A percentile compares a stretch with the other conserved stretches of the same genome.
phyloP scores from a whole-genome alignment of 2,888 invertebrate species.

The Spialia ferax region DNA sequence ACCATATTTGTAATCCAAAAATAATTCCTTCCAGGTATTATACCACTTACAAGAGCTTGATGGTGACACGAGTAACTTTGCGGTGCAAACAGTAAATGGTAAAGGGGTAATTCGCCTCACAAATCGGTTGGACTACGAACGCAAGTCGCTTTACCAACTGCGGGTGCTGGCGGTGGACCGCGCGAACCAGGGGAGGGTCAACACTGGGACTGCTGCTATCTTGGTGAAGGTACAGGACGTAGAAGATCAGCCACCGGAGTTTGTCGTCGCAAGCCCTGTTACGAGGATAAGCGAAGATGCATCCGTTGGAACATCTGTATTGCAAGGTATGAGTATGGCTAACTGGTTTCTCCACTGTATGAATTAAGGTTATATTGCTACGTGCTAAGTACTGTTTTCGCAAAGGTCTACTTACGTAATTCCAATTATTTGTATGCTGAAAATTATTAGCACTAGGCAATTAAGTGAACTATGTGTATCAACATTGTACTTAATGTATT shows the following conservation, averaged over 20 bases:
- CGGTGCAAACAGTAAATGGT: slow-evolving; percentile 93
- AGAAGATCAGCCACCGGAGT: slow-evolving; percentile 97
- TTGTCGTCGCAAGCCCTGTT: slow-evolving; percentile 95
- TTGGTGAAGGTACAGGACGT: slow-evolving; percentile 94
- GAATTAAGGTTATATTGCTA: too few species aligned
- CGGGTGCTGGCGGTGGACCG: slow-evolving; percentile 94
- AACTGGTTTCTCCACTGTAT: too few species aligned
- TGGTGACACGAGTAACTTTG: slow-evolving; percentile 91
- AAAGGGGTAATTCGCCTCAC: slow-evolving; percentile 93
- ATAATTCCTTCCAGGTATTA: slow-evolving; percentile 87
- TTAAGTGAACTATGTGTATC: too few species aligned
- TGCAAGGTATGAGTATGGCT: slow-evolving; percentile 90
- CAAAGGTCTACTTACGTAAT: too few species aligned
- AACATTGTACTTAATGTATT: too few species aligned
- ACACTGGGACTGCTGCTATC: slow-evolving; percentile 96
- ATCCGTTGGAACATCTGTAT: slow-evolving; percentile 92
- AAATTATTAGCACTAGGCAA: too few species aligned
- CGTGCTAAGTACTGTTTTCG: too few species aligned
- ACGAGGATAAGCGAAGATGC: slow-evolving; percentile 95
- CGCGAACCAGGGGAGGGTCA: slow-evolving; percentile 93
- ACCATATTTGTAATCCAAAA: too few species aligned
- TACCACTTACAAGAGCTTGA: slow-evolving; percentile 95
- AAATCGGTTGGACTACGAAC: slow-evolving; percentile 94
- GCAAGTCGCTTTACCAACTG: slow-evolving; percentile 94
- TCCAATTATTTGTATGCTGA: too few species aligned